Base-by-base conservation (phyloP, 2,113 vertebrate genomes). In the Alligator sinensis region DNA sequence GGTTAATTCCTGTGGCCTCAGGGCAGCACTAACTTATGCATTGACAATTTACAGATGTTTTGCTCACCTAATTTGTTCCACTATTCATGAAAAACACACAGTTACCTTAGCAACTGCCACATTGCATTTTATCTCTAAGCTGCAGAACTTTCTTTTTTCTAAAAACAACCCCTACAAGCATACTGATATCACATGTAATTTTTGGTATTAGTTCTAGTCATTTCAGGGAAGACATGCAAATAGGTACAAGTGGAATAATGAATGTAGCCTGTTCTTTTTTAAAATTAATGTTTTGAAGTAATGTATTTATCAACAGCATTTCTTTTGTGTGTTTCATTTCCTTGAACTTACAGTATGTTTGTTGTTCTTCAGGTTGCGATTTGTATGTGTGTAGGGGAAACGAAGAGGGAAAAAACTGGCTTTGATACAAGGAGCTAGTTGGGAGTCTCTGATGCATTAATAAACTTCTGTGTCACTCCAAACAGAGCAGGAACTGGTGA, bases 71-170 rank as follows among this genome's bases (percentile, higher is more conserved):
- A 98, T 98, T 98, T 97, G 95, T 97, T 98, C 96, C 91, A 94
- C 96, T 97, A 95, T 96, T 98, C 86, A 96, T 86, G 84, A 77
- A 63, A 96, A 94, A 92, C 95, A 95, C 81, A 86, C 92, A 97
- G 97, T 98, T 98, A 95, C 97, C 96, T 96, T 97, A 97, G 98
- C 96, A 98, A 98, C 97, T 94, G 90, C 93, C 95, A 97, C 94
- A 97, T 96, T 97, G 96, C 94, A 94, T 92, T 98, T 98, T 98
- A 98, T 97, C 97, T 97, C 92, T 70, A 91, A 95, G 93, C 92
- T 96, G 95, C 97, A 98, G 96, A 97, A 94, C 86, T 95, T 97
- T 96, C 90, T 92, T 93, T 94, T 89, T 63, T 91, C 92, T 91
- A 84, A 90, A 92, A 97, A 96, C 95, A 96, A 96, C 88, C 95